Conservation (phyloP, 2,797 vertebrate species). For the Melopsittacus undulatus region DNA sequence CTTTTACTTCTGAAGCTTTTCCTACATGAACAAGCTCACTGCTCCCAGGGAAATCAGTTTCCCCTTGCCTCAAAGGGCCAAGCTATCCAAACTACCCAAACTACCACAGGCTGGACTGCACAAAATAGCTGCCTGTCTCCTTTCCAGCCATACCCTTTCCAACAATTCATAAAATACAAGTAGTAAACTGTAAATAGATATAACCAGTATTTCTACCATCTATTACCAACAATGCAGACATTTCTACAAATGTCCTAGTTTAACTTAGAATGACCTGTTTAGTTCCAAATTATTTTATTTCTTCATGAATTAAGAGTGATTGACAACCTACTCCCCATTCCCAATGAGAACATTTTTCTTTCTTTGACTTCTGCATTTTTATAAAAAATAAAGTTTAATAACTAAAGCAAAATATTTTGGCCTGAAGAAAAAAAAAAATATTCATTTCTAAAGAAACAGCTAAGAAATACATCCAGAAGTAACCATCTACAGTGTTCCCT, state of each 20-base stretch:
- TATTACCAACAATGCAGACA: not conserved
- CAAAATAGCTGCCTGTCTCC: not conserved
- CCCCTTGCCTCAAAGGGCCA: not conserved
- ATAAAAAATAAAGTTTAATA: not conserved
- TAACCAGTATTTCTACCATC: not conserved
- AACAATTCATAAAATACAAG: fast-evolving
- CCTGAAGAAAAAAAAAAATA: not conserved
- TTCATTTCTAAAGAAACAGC: not conserved
- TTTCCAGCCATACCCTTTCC: not conserved
- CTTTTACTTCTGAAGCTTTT: not conserved
- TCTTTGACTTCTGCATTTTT: not conserved
- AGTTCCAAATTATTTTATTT: not conserved
- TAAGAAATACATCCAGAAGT: not conserved
- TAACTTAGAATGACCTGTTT: not conserved
- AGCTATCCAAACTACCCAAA: not conserved
- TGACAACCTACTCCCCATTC: not conserved
- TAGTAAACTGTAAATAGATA: not conserved
- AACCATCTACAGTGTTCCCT: not conserved
- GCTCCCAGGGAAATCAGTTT: not conserved
- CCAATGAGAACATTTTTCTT: not conserved
- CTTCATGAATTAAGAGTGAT: not conserved
- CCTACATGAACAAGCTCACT: not conserved
- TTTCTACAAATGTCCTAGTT: not conserved
- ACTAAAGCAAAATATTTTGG: not conserved
- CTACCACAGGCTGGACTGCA: not conserved